Base-by-base conservation (phyloP, 2,113 vertebrate species). In the Apeltes quadracus region DNA sequence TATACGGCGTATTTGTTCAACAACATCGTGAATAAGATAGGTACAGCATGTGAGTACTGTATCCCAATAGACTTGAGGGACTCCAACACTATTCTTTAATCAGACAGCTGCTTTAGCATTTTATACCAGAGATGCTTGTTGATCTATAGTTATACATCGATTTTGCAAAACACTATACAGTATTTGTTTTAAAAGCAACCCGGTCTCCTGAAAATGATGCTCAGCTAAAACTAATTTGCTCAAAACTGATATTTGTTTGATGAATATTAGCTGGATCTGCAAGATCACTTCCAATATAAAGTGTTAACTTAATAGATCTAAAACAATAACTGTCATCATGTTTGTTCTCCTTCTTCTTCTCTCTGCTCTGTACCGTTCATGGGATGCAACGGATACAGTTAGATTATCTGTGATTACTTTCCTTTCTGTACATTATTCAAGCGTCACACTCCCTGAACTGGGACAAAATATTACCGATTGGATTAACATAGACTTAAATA, bases 181-280 rank as follows among this genome's bases (percentile, higher is more conserved):
- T 75, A 79, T 51, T 57, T 34, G 14, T 76, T 72, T 72, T 41
- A 54, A 65, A 71, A 56, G 11, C 48, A 58, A 46, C 65, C 59
- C 58, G 20, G 65, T 80, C 58, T 75, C 75, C 48, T 54, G 6
- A 65, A 46, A 64, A 38, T 12, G 10, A 20, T 1, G 1, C 22
- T 61, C 18, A 22, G 44, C 27, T 27, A 8, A n/a, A 67, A 43
- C 16, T 39, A 3, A 51, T 65, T 58, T 50, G 23, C 39, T 22
- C 22, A 4, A 48, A 48, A 48, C 20, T 25, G 2, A 59, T 54
- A 4, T 69, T 43, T 46, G 15, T 15, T 36, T 8, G 56, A 61
- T 44, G 44, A 23, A 36, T 36, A 36, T 51, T 7, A n/a, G 55
- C 46, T 16, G 10, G 20, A 41, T 43, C 18, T 15, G 7, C 14